Evolutionary conservation across 2,113 vertebrate genomes (phyloP).

Genomic region (Papio anubis): DNA sequence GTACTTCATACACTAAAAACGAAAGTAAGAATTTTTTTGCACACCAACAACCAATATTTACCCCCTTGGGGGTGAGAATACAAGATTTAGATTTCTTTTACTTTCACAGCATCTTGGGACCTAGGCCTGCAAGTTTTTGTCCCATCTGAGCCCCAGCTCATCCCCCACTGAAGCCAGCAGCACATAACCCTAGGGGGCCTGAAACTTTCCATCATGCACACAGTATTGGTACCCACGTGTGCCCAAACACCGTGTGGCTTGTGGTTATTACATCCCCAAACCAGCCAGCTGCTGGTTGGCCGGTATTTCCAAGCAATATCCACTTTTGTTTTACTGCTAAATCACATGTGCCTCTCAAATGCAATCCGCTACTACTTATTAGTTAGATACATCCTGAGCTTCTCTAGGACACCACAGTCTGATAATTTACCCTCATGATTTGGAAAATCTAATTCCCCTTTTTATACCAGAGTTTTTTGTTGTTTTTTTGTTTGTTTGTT

Average conservation of each 20-base stretch:
- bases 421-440: neutral
- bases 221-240: neutral
- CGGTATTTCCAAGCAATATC: neutral
- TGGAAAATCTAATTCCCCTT: slow-evolving; percentile 42
- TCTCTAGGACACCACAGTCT: neutral
- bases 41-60: neutral
- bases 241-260: neutral
- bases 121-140: neutral
- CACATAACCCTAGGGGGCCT: neutral
- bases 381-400: neutral
- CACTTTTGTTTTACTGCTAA: slow-evolving; percentile 5
- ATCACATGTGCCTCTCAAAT: neutral
- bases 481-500: no score
- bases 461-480: neutral
- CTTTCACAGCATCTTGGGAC: neutral
- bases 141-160: neutral
- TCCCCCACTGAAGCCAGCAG: neutral
- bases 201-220: neutral
- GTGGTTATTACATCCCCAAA: neutral
- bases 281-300: neutral
- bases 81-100: neutral
- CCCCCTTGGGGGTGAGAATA: neutral
- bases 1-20: neutral
- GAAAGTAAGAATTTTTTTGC: neutral
- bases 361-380: neutral